Evolutionary conservation across 2,113 vertebrate genomes (phyloP).

Genomic region (Laticauda colubrina): DNA sequence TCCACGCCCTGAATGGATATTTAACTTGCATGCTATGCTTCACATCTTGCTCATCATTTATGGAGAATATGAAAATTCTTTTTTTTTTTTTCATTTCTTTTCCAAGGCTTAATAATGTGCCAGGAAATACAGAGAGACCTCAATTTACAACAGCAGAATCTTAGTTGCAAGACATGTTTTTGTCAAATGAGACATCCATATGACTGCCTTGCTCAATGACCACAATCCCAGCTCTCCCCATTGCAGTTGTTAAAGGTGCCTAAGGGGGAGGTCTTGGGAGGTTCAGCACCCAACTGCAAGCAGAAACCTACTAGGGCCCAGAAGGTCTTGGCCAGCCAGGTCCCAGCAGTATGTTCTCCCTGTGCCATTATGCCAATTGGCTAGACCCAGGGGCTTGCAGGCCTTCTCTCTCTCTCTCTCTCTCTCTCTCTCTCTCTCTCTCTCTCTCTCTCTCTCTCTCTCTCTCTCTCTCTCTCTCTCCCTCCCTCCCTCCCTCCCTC

Average conservation of each 20-base stretch:
- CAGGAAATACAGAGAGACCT: background rate
- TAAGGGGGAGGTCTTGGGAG: background rate
- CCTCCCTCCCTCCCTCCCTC: too few species aligned
- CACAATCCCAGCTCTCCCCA: background rate
- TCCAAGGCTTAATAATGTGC: background rate
- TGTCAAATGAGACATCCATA: background rate
- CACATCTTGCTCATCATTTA: background rate
- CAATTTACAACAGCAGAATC: background rate
- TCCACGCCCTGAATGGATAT: background rate
- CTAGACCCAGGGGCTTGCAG: background rate
- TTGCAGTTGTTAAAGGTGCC: background rate
- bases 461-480: too few species aligned
- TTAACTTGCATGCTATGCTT: background rate
- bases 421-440: too few species aligned
- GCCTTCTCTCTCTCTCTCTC: background rate
- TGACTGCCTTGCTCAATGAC: background rate
- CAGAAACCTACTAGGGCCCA: too few species aligned
- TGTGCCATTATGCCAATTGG: background rate
- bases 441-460: too few species aligned
- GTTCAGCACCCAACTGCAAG: background rate
- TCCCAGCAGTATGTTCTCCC: background rate
- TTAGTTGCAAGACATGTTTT: background rate
- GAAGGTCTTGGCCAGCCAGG: too few species aligned
- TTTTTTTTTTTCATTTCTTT: background rate
- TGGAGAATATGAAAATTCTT: background rate